Evolutionary conservation across 2,888 invertebrate genomes (phyloP).

Genomic region (Tetranychus piercei): DNA sequence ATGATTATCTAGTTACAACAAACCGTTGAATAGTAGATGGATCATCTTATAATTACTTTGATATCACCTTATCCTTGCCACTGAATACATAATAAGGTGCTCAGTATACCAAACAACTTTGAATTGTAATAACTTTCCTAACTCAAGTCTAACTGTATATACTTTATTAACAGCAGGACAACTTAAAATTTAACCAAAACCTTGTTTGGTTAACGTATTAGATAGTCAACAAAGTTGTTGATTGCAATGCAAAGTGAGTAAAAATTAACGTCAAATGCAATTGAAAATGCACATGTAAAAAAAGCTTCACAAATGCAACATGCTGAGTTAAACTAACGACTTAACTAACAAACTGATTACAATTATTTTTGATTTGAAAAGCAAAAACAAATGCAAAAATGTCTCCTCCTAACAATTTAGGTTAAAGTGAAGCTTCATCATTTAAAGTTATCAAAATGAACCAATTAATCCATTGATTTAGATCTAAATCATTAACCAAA

Average conservation of each 20-base stretch:
- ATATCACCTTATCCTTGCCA: not conserved
- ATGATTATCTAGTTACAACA: not conserved
- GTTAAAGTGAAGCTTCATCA: too few relatives aligned
- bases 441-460: not conserved
- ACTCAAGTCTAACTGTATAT: not conserved
- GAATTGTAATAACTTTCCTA: not conserved
- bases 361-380: not conserved
- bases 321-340: not conserved
- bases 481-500: not conserved
- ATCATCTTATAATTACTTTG: not conserved
- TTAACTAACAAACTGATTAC: not conserved
- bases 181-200: not conserved
- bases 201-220: too few relatives aligned
- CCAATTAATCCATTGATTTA: not conserved
- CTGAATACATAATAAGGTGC: not conserved
- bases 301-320: not conserved
- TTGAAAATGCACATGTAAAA: not conserved
- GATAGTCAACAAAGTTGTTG: not conserved
- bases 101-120: not conserved
- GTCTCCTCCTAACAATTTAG: not conserved
- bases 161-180: not conserved
- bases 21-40: not conserved
- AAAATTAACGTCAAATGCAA: not conserved
- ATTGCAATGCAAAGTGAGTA: not conserved
- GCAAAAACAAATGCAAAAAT: not conserved